Evolutionary conservation across 2,113 vertebrate genomes (phyloP), one percentile per base, ranked within the genome.

Genomic region (Salvelinus fontinalis): DNA sequence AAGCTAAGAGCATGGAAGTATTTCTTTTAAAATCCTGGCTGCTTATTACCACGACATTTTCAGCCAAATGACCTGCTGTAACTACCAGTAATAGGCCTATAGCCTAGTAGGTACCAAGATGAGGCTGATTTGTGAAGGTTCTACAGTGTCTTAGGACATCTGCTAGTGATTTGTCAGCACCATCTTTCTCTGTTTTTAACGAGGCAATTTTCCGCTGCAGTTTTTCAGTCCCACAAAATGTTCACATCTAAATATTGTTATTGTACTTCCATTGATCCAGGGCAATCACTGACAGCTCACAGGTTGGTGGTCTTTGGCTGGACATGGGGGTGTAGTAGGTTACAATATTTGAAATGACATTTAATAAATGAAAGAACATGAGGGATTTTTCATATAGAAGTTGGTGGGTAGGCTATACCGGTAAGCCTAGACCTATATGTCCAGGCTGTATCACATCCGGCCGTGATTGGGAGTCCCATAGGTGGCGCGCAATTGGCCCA

Each of bases 91-190:
- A 44, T 44, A 44, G 39, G 39, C 39, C 9, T 44, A 11, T 44
- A 11, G 39, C 39, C 9, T 11, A 44, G 8, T 44, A 44, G 22
- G 6, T 54, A 18, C 67, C 14, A 70, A 13, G 34, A 16, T 48
- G 11, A 48, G 20, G 8, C 68, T 49, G 13, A 76, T 65, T 81
- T 74, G 78, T 81, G 70, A 85, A 83, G 66, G 79, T 83, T 65
- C 81, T 77, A 71, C 29, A 67, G 71, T 76, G 70, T 76, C 26
- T 22, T 31, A 59, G 72, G 73, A 89, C 89, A 90, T 92, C 88
- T 92, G 89, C 78, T 80, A 86, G 77, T 81, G 71, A 88, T 91
- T 90, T 87, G 34, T 71, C 73, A 82, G 69, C 60, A 75, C 9
- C 72, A 49, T 74, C 13, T 77, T 80, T 81, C 39, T 71, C 5